Evolutionary conservation across 2,888 invertebrate species (phyloP).

Genomic region (Ichneumoninae sp.): DNA sequence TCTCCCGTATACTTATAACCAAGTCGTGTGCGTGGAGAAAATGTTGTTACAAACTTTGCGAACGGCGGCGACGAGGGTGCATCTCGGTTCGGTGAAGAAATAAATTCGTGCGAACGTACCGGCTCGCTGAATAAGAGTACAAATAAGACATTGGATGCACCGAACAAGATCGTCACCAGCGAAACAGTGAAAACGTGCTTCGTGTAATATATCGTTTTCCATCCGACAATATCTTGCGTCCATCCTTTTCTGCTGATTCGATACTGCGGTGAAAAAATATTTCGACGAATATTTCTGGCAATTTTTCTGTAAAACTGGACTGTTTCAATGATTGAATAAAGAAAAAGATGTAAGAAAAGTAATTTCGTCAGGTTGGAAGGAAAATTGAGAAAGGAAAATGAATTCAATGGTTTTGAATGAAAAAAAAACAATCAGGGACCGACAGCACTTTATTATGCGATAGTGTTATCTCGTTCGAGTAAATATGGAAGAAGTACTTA

Average conservation of each 20-base stretch:
- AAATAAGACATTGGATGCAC: constrained; percentile 8
- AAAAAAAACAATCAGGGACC: constrained; percentile 11
- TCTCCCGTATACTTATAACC: constrained; percentile 3
- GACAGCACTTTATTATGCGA: background rate
- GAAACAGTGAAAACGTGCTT: constrained; percentile 11
- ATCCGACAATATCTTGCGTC: too few relatives aligned
- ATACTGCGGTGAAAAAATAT: too few relatives aligned
- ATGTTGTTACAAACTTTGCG: constrained; percentile 57
- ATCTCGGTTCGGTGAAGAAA: constrained; percentile 35
- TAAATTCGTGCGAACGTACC: constrained; percentile 46
- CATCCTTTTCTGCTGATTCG: too few relatives aligned
- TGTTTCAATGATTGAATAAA: too few relatives aligned
- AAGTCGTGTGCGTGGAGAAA: constrained; percentile 22
- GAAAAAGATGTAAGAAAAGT: too few relatives aligned
- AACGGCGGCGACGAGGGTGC: background rate
- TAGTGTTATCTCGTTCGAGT: constrained; percentile 6
- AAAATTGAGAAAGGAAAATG: background rate
- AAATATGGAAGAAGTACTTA: constrained; percentile 28
- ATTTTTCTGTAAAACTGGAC: too few relatives aligned
- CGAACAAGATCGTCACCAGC: constrained; percentile 14
- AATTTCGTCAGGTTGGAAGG: background rate
- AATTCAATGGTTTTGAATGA: background rate
- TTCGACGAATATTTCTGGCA: too few relatives aligned
- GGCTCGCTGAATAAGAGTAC: background rate
- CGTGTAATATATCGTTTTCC: too few relatives aligned